Evolutionary conservation across 2,113 vertebrate genomes (phyloP), one percentile per base, ranked within the genome.

Genomic region (Coryphaenoides rupestris): DNA sequence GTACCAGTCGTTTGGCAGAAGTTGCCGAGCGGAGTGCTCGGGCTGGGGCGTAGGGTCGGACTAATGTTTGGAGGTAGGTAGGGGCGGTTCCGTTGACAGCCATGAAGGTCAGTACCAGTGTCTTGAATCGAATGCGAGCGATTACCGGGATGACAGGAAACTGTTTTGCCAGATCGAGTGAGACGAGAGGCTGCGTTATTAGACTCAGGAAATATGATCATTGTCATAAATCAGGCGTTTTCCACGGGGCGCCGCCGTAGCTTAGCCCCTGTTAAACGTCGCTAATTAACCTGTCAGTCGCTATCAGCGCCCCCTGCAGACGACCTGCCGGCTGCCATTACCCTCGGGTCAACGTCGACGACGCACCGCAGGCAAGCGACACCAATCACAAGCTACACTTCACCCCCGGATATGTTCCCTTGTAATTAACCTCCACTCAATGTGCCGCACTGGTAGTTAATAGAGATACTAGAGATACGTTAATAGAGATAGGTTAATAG

Each of bases 261-360:
- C 50, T 53, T 21, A 62, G 65, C 63, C 49, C 73, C 59, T 57
- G 59, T 67, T 84, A 87, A 89, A 82, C 74, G 80, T 71, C 69
- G 64, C 23, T 79, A 84, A 88, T 89, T 79, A 88, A 82, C 77
- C 73, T 85, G 80, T 84, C 76, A 79, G 72, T 69, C 17, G 70
- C 62, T 75, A 40, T 64, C 70, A 71, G 67, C 50, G 57, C 58
- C 73, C 69, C 68, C 69, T 62, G 62, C 68, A 77, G 86, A 84
- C 85, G 82, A 86, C 74, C 78, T 72, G 84, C 80, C 82, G 66
- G 66, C 69, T 60, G 66, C 72, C 70, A 74, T 70, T 79, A 83
- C 68, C 81, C 64, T 46, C 50, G 54, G 83, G 77, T 84, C 74
- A 83, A 47, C 60, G n/a, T n/a, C n/a, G n/a, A 26, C 73, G 80